phyloP scores from a whole-genome alignment of 30 jellyfish, hydroid and myxozoan species.

The Hydractinia symbiolongicarpus region DNA sequence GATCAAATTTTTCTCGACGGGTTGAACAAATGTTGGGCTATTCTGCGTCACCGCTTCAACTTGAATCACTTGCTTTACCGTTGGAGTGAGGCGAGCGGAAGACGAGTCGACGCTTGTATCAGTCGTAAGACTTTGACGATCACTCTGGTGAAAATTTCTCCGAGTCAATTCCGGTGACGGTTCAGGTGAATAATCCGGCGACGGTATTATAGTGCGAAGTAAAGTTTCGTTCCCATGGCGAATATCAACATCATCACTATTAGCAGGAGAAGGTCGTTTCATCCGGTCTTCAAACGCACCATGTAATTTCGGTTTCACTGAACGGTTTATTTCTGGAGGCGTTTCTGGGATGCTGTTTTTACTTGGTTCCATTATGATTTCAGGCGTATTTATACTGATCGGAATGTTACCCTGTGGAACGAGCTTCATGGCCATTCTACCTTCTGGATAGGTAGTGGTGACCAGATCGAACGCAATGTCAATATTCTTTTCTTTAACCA shows the following conservation, averaged over 20 bases:
- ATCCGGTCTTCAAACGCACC: background rate
- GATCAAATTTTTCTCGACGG: conserved; percentile 3
- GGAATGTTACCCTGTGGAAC: conserved; percentile 13
- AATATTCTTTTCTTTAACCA: background rate
- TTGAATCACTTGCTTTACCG: background rate
- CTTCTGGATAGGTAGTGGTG: conserved; percentile 22
- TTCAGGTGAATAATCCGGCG: conserved; percentile 25
- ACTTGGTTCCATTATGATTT: background rate
- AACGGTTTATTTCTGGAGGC: conserved; percentile 20
- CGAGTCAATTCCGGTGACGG: background rate
- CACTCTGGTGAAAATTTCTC: no score
- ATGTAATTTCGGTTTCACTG: background rate
- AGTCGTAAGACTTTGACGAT: background rate
- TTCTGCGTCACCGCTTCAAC: background rate
- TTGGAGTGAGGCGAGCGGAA: background rate
- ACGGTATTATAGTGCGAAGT: conserved; percentile 30
- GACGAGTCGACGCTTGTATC: background rate
- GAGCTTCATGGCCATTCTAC: conserved; percentile 12
- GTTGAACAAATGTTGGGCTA: background rate
- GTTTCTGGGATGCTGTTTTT: background rate
- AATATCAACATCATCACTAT: background rate
- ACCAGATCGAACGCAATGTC: conserved; percentile 3
- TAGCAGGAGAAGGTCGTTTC: background rate
- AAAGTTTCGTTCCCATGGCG: conserved; percentile 18
- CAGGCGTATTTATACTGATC: background rate